A percentile compares a stretch with the other conserved stretches of the same genome.
These are phyloP conservation scores for Microctenopoma stevenorrisi DNA, from an alignment of 2,797 vertebrate genomes.

Conservation along the genomic window DNA sequence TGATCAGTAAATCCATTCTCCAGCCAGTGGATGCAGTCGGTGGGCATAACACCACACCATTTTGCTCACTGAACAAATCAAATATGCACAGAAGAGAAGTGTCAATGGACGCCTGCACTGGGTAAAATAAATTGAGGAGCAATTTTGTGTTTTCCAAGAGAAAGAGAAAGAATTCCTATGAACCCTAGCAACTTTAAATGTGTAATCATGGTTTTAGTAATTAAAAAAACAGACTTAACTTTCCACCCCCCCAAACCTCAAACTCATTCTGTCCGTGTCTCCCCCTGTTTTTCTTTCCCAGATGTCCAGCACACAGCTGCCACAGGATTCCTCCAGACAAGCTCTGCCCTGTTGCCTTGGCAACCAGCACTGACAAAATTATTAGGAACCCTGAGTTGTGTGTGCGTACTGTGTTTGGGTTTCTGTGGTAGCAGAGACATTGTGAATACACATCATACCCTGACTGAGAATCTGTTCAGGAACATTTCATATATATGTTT, in stretches of 20 bases:
- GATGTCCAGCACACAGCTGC: conserved; percentile 37
- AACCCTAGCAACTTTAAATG: neutral
- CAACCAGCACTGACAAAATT: conserved; percentile 50
- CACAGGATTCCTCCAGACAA: conserved; percentile 47
- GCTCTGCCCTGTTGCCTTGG: conserved; percentile 62
- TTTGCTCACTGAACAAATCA: neutral
- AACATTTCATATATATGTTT: neutral
- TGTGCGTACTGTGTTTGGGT: neutral
- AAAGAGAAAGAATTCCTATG: too few species aligned
- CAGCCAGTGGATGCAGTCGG: neutral
- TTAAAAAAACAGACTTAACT: neutral
- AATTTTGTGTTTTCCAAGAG: too few species aligned
- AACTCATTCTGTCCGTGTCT: conserved; percentile 15
- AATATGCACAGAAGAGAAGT: too few species aligned
- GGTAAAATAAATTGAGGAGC: too few species aligned
- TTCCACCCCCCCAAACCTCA: conserved; percentile 28
- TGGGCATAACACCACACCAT: neutral
- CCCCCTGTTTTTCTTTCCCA: conserved; percentile 23
- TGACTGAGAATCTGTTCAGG: neutral
- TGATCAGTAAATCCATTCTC: neutral
- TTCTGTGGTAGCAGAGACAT: neutral
- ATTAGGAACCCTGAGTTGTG: conserved; percentile 16
- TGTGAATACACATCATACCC: neutral
- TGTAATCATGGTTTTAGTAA: neutral
- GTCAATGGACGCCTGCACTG: too few species aligned